phyloP scores from a whole-genome alignment of 2,797 vertebrate genomes.

The Sebastes jordani region DNA sequence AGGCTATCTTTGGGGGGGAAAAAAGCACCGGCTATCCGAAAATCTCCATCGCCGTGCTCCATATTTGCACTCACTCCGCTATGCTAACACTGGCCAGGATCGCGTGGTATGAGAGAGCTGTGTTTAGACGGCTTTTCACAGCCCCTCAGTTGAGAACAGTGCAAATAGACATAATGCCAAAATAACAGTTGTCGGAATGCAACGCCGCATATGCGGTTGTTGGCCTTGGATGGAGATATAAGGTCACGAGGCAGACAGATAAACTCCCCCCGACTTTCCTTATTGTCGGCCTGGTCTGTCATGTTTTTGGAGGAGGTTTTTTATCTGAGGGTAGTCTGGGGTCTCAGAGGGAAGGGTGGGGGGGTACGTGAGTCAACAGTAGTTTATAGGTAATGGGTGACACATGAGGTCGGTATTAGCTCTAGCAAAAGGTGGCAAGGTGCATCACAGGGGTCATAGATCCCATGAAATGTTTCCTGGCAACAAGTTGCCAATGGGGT shows the following conservation, averaged over 20 bases:
- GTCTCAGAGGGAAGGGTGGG: background rate
- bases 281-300: slow-evolving; percentile 52
- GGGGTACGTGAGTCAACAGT: background rate
- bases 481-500: slow-evolving; percentile 10
- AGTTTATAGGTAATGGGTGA: slow-evolving; percentile 2
- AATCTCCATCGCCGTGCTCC: slow-evolving; percentile 36
- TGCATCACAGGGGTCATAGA: slow-evolving; percentile 2
- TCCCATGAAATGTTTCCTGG: slow-evolving; percentile 11
- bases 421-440: background rate
- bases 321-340: slow-evolving; percentile 9
- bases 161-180: slow-evolving; percentile 81
- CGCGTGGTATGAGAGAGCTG: slow-evolving; percentile 63
- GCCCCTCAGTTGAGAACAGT: slow-evolving; percentile 73
- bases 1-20: background rate
- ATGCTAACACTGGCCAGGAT: slow-evolving; percentile 60
- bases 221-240: slow-evolving; percentile 77
- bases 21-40: slow-evolving; percentile 31
- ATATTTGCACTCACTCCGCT: slow-evolving; percentile 56
- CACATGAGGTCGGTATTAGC: background rate
- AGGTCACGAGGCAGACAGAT: slow-evolving; percentile 76
- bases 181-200: slow-evolving; percentile 81
- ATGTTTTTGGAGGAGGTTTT: slow-evolving; percentile 44
- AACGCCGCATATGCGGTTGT: slow-evolving; percentile 71
- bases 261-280: slow-evolving; percentile 50
- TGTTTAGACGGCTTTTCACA: slow-evolving; percentile 78